Evolutionary conservation across 2,888 invertebrate species (phyloP), one percentile per base, ranked within the genome.

Genomic region (Drosophila dives): DNA sequence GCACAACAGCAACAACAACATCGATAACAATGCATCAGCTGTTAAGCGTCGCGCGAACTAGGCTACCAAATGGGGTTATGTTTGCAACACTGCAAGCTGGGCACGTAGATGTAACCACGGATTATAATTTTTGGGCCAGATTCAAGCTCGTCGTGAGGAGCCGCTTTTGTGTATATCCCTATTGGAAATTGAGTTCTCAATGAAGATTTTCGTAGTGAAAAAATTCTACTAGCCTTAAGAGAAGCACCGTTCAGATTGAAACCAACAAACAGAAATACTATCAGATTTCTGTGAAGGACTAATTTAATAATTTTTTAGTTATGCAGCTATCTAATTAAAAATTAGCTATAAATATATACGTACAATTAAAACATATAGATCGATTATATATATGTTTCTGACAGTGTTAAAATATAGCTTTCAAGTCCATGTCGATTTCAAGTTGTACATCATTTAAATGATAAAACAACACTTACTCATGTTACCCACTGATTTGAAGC

Each of bases 11-110:
- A 61, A n/a, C 69, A 53, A 36, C 63, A 56, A 17, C 58, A 62
- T 11, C 62, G 45, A 12, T 49, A 59, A 62, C 70, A 48, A 62
- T 64, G 65, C 58, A 74, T 74, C 77, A 77, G 74, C 74, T 77
- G 77, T 74, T 78, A 60, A 48, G 64, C 66, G 55, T 62, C 62
- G 32, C 50, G 11, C 36, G 51, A 38, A 45, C 23, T 15, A 53
- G 45, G 15, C 40, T 48, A 38, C n/a, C 26, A 67, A 68, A 51
- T 72, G 64, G 59, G 54, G 42, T 62, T 74, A 53, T 54, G 54
- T 55, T 45, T 12, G 58, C 40, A 51, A 65, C 45, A 51, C 36
- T 40, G 50, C 54, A 53, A 50, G 5, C 48, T 49, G 26, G 61
- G 50, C 63, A 63, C 56, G 48, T 40, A 63, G 11, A 42, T 11